Evolutionary conservation across 2,797 vertebrate species (phyloP).

Genomic region (Acridotheres tristis): DNA sequence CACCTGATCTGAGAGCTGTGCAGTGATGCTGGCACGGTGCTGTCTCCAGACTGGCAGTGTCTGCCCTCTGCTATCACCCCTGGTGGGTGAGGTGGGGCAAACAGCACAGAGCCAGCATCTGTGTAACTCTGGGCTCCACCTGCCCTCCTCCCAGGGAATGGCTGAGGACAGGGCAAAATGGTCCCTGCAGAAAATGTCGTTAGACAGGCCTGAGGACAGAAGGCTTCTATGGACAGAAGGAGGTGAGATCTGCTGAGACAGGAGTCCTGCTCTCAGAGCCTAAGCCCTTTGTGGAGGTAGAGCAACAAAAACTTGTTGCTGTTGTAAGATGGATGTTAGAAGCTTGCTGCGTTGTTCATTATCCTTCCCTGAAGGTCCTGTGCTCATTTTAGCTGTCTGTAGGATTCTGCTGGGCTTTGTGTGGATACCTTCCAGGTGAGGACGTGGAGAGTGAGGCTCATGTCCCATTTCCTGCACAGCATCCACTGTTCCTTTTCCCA

Average conservation of each 20-base stretch:
- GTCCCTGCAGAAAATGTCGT: background rate
- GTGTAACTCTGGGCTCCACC: background rate
- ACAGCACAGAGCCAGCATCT: fast-evolving
- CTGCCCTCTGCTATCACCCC: background rate
- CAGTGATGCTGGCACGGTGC: fast-evolving
- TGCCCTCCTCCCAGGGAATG: background rate
- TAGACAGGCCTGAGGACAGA: background rate
- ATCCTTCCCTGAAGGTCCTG: background rate
- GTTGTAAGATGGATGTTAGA: background rate
- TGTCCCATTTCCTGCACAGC: background rate
- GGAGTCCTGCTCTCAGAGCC: background rate
- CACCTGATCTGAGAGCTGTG: background rate
- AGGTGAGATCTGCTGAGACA: background rate
- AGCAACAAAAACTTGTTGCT: background rate
- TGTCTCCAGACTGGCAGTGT: background rate
- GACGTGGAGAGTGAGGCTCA: background rate
- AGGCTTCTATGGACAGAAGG: background rate
- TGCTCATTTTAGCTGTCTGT: background rate
- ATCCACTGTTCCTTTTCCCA: background rate
- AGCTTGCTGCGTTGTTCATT: fast-evolving
- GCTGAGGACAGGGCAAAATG: fast-evolving
- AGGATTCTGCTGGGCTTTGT: background rate
- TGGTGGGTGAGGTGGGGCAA: background rate
- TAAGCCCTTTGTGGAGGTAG: fast-evolving
- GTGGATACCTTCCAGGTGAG: background rate